Evolutionary conservation across 2,113 vertebrate genomes (phyloP), one percentile per base, ranked within the genome.

Genomic region (Eptatretus burgeri): DNA sequence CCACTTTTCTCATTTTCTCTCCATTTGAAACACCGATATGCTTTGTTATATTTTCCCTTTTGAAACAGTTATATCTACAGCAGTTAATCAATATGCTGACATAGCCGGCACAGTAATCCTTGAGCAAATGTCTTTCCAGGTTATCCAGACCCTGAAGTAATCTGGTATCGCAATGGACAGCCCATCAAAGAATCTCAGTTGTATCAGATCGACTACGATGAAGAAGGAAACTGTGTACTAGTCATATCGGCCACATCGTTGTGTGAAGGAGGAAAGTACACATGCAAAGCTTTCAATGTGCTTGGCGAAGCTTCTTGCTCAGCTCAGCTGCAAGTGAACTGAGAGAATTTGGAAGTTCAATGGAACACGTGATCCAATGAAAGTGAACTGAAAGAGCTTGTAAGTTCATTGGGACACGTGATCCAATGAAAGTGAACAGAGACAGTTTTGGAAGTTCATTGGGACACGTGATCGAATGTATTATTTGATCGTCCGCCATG

Each of bases 161-260:
- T 96, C 66, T 96, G 91, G 91, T 98, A 82, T 75, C 93, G 93
- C 74, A 89, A 95, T 0, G 85, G 91, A 1, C 85, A 87, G 66
- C 86, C 91, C 1, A 93, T 98, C 74, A 86, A 91, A 71, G 91
- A 98, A 75, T 94, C 91, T 1, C 80, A 86, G 18, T 89, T 95
- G 73, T 93, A 89, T 75, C 91, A 98, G 78, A 96, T 98, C 56
- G 89, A 96, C 76, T 98, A 98, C 13, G 88, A 98, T 1, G 91
- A 98, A 62, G 88, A 96, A 1, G 91, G 91, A 18, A 96, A 94
- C 78, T 98, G 91, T 77, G 85, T 82, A 68, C 78, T 98, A 68
- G 81, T 84, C 68, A 93, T 98, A 71, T 84, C 88, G 52, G 89
- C 95, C 66, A 89, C 94, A 9, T 85, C 80, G 14, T 82, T 82